A percentile compares a stretch with the other conserved stretches of the same genome.
Evolutionary conservation across 2,113 vertebrate genomes (phyloP).

Genomic region (Fregata magnificens): DNA sequence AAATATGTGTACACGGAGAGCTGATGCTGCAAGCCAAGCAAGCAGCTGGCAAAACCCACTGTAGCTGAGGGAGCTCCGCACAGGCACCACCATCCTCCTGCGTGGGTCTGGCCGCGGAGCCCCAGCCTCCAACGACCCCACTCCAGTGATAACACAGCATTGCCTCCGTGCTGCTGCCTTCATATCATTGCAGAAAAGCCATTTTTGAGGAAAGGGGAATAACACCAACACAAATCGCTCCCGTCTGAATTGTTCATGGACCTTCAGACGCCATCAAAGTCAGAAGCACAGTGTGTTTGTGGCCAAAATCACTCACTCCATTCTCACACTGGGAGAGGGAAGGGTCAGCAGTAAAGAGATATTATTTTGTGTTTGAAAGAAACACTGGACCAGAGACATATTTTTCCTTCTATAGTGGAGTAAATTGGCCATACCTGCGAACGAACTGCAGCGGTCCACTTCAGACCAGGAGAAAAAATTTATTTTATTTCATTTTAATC

Average conservation of each 20-base stretch:
- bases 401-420: not conserved
- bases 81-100: not conserved
- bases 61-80: rapidly evolving
- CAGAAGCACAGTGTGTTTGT: not conserved
- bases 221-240: not conserved
- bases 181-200: not conserved
- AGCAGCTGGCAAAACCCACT: not conserved
- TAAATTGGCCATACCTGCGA: not conserved
- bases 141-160: not conserved
- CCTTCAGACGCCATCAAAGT: not conserved
- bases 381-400: not conserved
- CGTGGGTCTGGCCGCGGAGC: rapidly evolving
- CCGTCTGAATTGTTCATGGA: not conserved
- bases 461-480: not conserved
- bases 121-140: rapidly evolving
- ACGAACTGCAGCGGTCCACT: not conserved
- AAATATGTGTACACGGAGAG: rapidly evolving
- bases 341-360: not conserved
- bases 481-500: not conserved
- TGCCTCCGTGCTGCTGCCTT: not conserved
- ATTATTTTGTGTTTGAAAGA: not conserved
- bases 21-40: not conserved
- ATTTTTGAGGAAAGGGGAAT: not conserved
- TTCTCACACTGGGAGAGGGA: not conserved
- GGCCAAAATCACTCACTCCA: not conserved